A percentile compares a stretch with the other conserved stretches of the same genome.
These are phyloP conservation scores for Amphipoea lucens DNA, from an alignment of 2,888 invertebrate genomes.

Conservation along the genomic window DNA sequence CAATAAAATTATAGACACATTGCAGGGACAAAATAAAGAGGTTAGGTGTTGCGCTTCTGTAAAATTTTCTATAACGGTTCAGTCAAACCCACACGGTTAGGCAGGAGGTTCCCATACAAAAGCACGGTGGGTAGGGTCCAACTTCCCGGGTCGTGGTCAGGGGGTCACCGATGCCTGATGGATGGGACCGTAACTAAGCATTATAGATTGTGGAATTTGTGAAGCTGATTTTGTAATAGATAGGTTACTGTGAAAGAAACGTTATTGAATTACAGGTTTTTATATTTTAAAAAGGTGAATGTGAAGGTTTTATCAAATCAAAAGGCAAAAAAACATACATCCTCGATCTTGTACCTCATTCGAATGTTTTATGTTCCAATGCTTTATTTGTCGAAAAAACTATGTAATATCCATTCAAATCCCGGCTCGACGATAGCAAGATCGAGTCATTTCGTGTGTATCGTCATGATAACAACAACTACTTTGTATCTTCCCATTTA, in stretches of 20 bases:
- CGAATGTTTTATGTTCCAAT: neutral
- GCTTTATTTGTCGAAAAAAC: neutral
- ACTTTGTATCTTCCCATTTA: neutral
- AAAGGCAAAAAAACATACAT: neutral
- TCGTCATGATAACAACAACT: neutral
- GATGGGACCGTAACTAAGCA: conserved; percentile 72
- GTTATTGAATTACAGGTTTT: neutral
- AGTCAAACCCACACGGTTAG: conserved; percentile 37
- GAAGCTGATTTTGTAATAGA: conserved; percentile 21
- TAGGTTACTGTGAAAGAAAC: neutral
- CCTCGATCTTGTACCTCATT: neutral
- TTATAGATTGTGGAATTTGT: conserved; percentile 63
- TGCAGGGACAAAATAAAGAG: neutral
- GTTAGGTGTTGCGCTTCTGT: conserved; percentile 35
- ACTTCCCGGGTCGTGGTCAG: conserved; percentile 74
- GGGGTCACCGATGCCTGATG: conserved; percentile 69
- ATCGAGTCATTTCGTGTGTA: neutral
- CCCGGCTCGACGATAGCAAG: neutral
- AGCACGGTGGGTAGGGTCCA: conserved; percentile 54
- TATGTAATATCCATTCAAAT: neutral
- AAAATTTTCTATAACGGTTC: conserved; percentile 2
- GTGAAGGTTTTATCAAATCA: neutral
- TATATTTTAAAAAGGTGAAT: neutral
- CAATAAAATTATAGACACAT: neutral
- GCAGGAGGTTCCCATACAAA: conserved; percentile 57